phyloP scores from a whole-genome alignment of 2,888 invertebrate genomes.

The Danaus chrysippus region DNA sequence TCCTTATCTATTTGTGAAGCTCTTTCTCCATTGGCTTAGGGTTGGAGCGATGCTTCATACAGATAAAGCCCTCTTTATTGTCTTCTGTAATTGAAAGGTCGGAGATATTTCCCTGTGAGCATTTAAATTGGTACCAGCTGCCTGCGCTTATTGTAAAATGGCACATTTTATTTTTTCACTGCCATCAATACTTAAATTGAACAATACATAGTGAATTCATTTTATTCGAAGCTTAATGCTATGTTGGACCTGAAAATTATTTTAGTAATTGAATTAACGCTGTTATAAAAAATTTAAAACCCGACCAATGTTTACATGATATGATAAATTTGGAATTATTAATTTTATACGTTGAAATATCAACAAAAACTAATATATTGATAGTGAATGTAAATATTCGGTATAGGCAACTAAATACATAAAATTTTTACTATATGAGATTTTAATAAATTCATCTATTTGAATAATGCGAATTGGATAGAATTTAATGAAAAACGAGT shows the following conservation, averaged over 20 bases:
- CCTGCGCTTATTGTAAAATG: slow-evolving; percentile 49
- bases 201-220: not conserved
- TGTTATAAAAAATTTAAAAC: not conserved
- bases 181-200: slow-evolving; percentile 10
- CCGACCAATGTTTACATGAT: no score
- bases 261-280: slow-evolving; percentile 1
- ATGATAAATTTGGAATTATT: no score
- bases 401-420: no score
- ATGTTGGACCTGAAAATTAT: not conserved
- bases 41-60: slow-evolving; percentile 34
- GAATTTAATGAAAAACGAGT: no score
- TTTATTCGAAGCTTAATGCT: slow-evolving; percentile 7
- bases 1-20: slow-evolving; percentile 12
- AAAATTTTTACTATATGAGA: no score
- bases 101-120: slow-evolving; percentile 55
- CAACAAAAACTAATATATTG: no score
- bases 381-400: no score
- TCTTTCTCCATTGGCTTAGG: slow-evolving; percentile 9
- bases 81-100: slow-evolving; percentile 74
- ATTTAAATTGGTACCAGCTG: slow-evolving; percentile 65
- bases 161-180: slow-evolving; percentile 30
- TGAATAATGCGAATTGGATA: no score
- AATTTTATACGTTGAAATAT: no score
- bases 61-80: slow-evolving; percentile 70
- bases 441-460: no score